Evolutionary conservation across 2,888 invertebrate species (phyloP).

Genomic region (Drosophila lacicola): DNA sequence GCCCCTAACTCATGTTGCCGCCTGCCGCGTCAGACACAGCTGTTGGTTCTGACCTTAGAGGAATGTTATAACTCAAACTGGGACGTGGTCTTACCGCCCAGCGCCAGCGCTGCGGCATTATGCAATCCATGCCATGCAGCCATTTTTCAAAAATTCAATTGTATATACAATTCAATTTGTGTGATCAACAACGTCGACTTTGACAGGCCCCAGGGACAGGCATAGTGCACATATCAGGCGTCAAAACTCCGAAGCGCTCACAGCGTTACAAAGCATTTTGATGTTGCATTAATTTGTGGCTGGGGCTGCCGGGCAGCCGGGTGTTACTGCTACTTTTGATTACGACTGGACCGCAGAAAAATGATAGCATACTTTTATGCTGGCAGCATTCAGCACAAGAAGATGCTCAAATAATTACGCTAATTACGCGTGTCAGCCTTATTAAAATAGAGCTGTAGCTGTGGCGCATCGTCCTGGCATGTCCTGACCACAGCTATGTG

Average conservation of each 20-base stretch:
- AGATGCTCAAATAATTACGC: slow-evolving; percentile 68
- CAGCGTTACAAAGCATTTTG: slow-evolving; percentile 59
- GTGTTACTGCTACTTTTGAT: slow-evolving; percentile 27
- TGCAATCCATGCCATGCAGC: slow-evolving; percentile 59
- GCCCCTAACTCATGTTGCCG: slow-evolving; percentile 6
- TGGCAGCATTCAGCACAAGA: slow-evolving; percentile 10
- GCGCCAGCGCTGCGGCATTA: slow-evolving; percentile 37
- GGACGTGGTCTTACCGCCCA: slow-evolving; percentile 5
- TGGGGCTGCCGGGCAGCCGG: not conserved
- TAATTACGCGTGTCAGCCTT: slow-evolving; percentile 63
- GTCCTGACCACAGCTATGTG: slow-evolving; percentile 39
- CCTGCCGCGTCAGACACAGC: slow-evolving; percentile 43
- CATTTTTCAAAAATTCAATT: slow-evolving; percentile 80
- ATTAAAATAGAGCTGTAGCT: slow-evolving; percentile 49
- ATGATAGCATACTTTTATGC: slow-evolving; percentile 27
- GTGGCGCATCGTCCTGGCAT: slow-evolving; percentile 15
- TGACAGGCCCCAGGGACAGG: slow-evolving; percentile 54
- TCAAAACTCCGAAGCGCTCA: slow-evolving; percentile 36
- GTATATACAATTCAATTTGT: slow-evolving; percentile 77
- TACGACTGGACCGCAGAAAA: slow-evolving; percentile 4
- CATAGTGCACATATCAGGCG: slow-evolving; percentile 14
- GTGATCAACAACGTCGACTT: slow-evolving; percentile 68
- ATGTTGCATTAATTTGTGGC: slow-evolving; percentile 51
- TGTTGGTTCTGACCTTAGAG: slow-evolving; percentile 53
- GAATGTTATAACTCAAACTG: slow-evolving; percentile 50